Evolutionary conservation across 2,797 vertebrate genomes (phyloP).

Genomic region (Sebastolobus alascanus): DNA sequence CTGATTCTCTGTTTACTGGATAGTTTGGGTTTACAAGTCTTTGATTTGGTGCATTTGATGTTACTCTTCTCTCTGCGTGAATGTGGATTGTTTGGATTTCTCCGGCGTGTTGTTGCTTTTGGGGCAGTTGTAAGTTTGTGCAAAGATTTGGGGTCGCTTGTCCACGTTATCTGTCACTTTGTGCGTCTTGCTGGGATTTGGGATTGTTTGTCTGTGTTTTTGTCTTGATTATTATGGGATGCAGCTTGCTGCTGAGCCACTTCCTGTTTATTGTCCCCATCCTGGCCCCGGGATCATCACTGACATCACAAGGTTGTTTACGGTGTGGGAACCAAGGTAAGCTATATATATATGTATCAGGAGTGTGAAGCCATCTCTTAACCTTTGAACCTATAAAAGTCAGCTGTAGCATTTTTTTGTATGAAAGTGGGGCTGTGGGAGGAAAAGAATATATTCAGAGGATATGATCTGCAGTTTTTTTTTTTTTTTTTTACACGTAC

Average conservation of each 20-base stretch:
- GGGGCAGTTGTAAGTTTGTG: constrained; percentile 49
- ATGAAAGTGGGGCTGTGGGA: neutral
- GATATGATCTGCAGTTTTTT: neutral
- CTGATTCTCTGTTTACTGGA: constrained; percentile 47
- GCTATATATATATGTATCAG: constrained; percentile 70
- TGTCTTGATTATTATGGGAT: constrained; percentile 86
- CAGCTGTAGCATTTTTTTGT: constrained; percentile 24
- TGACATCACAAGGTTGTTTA: constrained; percentile 86
- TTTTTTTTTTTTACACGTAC: constrained; percentile 14
- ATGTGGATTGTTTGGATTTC: constrained; percentile 47
- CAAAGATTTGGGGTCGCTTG: constrained; percentile 33
- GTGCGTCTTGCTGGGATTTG: constrained; percentile 71
- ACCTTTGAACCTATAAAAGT: constrained; percentile 58
- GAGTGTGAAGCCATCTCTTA: constrained; percentile 55
- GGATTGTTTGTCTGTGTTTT: constrained; percentile 75
- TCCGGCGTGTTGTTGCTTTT: constrained; percentile 37
- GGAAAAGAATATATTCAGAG: neutral
- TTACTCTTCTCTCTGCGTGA: constrained; percentile 6
- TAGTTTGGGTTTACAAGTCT: constrained; percentile 59
- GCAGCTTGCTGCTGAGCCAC: constrained; percentile 85
- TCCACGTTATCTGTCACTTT: constrained; percentile 73
- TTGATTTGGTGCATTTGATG: constrained; percentile 53
- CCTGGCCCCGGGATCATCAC: constrained; percentile 84
- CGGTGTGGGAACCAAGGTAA: constrained; percentile 83
- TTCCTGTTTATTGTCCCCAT: constrained; percentile 88